Evolutionary conservation across 2,113 vertebrate genomes (phyloP).

Genomic region (Trematocara macrostoma): DNA sequence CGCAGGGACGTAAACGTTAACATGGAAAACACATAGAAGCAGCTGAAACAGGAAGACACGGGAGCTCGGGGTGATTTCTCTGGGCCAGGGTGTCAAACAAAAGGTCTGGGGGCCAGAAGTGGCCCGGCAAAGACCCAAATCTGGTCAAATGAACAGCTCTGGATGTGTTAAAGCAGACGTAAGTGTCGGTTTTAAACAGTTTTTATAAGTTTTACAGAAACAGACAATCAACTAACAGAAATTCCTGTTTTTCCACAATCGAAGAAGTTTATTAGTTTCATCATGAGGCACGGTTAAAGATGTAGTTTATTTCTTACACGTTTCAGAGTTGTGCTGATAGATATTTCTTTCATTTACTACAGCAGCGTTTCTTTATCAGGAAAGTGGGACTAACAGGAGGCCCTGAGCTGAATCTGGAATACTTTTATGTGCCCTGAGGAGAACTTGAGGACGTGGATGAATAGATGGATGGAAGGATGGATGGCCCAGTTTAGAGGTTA

Average conservation of each 20-base stretch:
- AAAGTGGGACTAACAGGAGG: background rate
- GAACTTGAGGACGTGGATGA: fast-evolving
- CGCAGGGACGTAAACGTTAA: background rate
- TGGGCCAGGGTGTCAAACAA: background rate
- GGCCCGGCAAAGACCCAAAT: background rate
- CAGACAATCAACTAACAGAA: background rate
- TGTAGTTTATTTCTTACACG: background rate
- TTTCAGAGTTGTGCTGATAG: background rate
- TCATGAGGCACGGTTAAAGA: background rate
- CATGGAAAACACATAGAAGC: background rate
- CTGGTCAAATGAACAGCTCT: background rate
- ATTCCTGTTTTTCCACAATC: background rate
- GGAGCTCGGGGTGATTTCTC: background rate
- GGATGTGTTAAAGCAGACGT: background rate
- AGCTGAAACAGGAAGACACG: background rate
- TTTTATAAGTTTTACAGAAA: background rate
- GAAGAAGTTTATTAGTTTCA: fast-evolving
- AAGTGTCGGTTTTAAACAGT: fast-evolving
- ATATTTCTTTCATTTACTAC: background rate
- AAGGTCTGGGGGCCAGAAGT: background rate
- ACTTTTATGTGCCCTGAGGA: background rate
- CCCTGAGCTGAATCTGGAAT: background rate
- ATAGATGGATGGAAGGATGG: background rate
- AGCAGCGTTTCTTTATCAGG: background rate
- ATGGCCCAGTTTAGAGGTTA: background rate